These are phyloP conservation scores for Hyles vespertilio DNA, from an alignment of 1,140 invertebrate genomes.

Conservation along the genomic window DNA sequence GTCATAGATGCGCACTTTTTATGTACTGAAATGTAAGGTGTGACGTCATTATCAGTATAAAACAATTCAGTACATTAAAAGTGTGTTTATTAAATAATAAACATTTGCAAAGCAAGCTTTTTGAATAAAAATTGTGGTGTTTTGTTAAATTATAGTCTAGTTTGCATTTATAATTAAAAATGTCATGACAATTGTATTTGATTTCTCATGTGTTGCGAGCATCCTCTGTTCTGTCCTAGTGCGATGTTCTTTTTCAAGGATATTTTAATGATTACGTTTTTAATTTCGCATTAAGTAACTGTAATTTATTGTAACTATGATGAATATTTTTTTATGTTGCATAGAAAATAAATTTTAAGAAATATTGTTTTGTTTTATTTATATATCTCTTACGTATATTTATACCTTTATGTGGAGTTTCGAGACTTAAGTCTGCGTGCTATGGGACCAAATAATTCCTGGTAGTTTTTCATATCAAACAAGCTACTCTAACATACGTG, in stretches of 20 bases:
- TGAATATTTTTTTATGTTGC: constrained; percentile 76
- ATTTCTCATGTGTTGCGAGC: constrained; percentile 12
- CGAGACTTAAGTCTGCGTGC: too few relatives aligned
- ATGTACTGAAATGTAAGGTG: not conserved
- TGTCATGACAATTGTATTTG: constrained; percentile 42
- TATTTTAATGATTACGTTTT: constrained; percentile 59
- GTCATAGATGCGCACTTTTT: not conserved
- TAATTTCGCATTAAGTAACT: constrained; percentile 71
- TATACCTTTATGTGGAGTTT: too few relatives aligned
- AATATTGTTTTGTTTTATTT: constrained; percentile 48
- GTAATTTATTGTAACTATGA: constrained; percentile 75
- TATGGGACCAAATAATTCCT: too few relatives aligned
- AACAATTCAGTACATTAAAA: constrained; percentile 2
- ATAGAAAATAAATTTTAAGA: constrained; percentile 76
- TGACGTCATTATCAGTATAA: too few relatives aligned
- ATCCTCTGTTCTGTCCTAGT: constrained; percentile 26
- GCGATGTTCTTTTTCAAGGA: constrained; percentile 49
- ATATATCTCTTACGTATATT: constrained; percentile 1
- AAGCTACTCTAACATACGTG: too few relatives aligned
- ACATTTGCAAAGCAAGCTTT: constrained; percentile 35
- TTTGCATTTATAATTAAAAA: constrained; percentile 35
- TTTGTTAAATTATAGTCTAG: constrained; percentile 31
- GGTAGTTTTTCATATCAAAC: too few relatives aligned
- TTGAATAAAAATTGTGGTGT: constrained; percentile 21
- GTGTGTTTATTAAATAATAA: constrained; percentile 1